Evolutionary conservation across 2,888 invertebrate genomes (phyloP), one percentile per base, ranked within the genome.

Genomic region (Blera fallax): DNA sequence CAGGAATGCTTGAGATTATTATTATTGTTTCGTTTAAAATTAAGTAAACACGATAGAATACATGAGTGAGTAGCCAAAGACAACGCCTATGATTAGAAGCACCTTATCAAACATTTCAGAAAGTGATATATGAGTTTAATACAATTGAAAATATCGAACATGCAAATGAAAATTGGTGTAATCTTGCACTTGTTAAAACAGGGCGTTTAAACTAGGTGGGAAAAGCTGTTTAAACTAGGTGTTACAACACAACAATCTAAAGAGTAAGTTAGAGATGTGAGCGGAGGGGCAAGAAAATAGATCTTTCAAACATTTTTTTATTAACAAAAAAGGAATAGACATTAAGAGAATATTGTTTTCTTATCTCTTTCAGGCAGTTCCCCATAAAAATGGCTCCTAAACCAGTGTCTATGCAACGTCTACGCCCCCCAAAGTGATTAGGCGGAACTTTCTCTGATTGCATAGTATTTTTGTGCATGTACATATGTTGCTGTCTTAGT

Each of bases 61-160:
- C 40, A 40, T 10, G 54, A 45, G 37, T 58, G 65, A 67, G 34
- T 58, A 52, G 64, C 37, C 48, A 32, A 69, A 67, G 50, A 77
- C 60, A 77, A 77, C 69, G 77, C 77, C 67, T 77, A 69, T 21
- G 67, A 67, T 76, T 65, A 65, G 7, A 16, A 32, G 50, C 50
- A 58, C 50, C 67, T 77, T 67, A 67, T 76, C 65, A 58, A 65
- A 24, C 18, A 16, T 50, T 50, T 77, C 16, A 32, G 54, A 74
- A 54, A 32, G 40, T 27, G 27, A 48, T 37, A 18, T 34, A 76
- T 18, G 29, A 43, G 16, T 62, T 24, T 40, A 50, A 45, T 54
- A 32, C 29, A 54, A 32, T 43, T 64, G 27, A 21, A 67, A 24
- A 60, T 21, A 64, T 18, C 18, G 24, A 50, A 24, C 72, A 48